phyloP scores from a whole-genome alignment of 2,113 vertebrate species.

The Ageneiosus marmoratus region DNA sequence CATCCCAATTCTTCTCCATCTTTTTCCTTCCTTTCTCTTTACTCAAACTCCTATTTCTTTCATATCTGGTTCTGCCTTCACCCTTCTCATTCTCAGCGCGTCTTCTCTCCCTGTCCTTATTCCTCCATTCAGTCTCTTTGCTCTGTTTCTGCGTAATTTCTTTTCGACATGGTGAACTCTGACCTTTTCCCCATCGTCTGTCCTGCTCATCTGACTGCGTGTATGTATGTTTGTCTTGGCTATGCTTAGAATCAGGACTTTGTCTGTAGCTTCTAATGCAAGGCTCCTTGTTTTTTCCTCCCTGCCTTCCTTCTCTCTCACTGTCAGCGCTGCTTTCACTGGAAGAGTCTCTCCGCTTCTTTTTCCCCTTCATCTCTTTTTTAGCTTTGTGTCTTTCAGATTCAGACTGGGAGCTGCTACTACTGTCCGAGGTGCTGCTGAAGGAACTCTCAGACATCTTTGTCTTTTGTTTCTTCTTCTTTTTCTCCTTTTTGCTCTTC shows the following conservation, averaged over 20 bases:
- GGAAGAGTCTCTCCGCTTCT: conserved; percentile 79
- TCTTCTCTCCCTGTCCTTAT: conserved; percentile 69
- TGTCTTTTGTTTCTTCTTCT: conserved; percentile 82
- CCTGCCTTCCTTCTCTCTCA: conserved; percentile 70
- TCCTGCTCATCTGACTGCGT: not conserved
- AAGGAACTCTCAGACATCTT: conserved; percentile 67
- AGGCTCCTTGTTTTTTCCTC: conserved; percentile 69
- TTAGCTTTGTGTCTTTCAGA: conserved; percentile 62
- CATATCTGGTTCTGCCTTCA: conserved; percentile 10
- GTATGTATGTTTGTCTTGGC: not conserved
- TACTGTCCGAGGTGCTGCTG: conserved; percentile 71
- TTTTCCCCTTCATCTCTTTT: conserved; percentile 72
- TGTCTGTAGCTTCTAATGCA: conserved; percentile 69
- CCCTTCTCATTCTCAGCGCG: conserved; percentile 48
- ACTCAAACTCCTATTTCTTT: conserved; percentile 5
- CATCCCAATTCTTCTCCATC: not conserved
- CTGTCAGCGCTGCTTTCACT: conserved; percentile 72
- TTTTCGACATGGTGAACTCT: conserved; percentile 12
- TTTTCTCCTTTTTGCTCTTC: conserved; percentile 79
- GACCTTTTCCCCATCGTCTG: not conserved
- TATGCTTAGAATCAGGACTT: conserved; percentile 53
- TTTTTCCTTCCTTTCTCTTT: conserved; percentile 22
- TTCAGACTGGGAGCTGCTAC: conserved; percentile 74
- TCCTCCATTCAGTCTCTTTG: conserved; percentile 56
- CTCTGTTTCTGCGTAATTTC: conserved; percentile 37